Base-by-base conservation (phyloP, 2,888 invertebrate species). In the Aporophyla lueneburgensis region DNA sequence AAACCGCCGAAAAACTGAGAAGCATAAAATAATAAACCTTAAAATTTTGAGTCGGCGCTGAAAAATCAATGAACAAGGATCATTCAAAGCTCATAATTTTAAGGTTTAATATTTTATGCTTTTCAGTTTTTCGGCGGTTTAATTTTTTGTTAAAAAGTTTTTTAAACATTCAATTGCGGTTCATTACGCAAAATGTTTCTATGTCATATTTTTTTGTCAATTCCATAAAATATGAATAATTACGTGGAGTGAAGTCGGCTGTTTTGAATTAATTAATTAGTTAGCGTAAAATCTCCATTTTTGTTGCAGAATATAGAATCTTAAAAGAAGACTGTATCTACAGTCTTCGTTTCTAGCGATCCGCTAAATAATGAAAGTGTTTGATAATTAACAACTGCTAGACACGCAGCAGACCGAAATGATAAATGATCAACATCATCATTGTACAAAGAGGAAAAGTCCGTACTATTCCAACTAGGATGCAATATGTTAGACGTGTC, bases 301-400 rank as follows among this genome's bases (percentile, higher is more conserved):
- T 69, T 58, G 12, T 71, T 63, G 21, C 24, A 75, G 58, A 75
- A 75, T 69, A 49, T 63, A 73, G 58, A 69, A 14, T 21, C n/a
- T 24, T 62, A 74, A 70, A 73, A 63, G 43, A 75, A 72, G 61
- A 82, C 43, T 14, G 53, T 49, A 27, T 61, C n/a, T n/a, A n/a
- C n/a, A n/a, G n/a, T n/a, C n/a, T 40, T 49, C 24, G 46, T 53
- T 74, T 74, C 66, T 21, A 66, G 14, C 51, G 19, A 71, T 56
- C 46, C 24, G 59, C 56, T 74, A 61, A 76, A 72, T 77, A 87
- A 88, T 86, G 87, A 89, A 89, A 89, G 88, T 87, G 78, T 78
- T 74, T 69, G 71, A 71, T 83, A 79, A 86, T 81, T 84, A 83
- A 80, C 72, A 66, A 75, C 43, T 71, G 68, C 73, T 79, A 68